Evolutionary conservation across 2,797 vertebrate genomes (phyloP), one percentile per base, ranked within the genome.

Genomic region (Protosalanx chinensis): DNA sequence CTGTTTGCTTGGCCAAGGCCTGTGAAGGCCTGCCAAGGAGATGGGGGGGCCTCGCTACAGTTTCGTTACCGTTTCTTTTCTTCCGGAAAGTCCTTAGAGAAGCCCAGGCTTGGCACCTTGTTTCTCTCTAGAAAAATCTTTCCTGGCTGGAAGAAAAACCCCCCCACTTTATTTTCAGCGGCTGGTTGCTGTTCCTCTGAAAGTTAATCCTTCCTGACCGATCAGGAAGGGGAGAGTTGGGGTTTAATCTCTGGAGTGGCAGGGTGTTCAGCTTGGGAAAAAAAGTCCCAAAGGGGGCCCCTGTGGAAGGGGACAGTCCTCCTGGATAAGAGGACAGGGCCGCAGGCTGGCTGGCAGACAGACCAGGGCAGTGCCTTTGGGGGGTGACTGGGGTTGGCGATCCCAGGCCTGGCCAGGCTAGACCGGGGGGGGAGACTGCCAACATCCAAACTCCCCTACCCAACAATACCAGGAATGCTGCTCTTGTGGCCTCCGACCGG

Each of bases 21-120:
- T 92, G 92, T 83, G 83, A 83, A 75, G 82, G 84, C 90, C 77
- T 92, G 92, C 70, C 80, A 75, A 72, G 23, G 75, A 79, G 79
- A 72, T 37, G 32, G 57, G 23, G 23, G 18, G 71, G 74, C 64
- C 72, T 81, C 18, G 84, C 83, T 84, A 88, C 80, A 83, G 80
- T 80, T 77, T 74, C 67, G 59, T 59, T 2, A 29, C 27, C 32
- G 6, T 33, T 46, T 46, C 41, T 46, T 35, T 46, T 35, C 33
- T 46, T 46, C 41, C 41, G 8, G 41, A 12, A 8, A 46, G 7
- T 13, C 41, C 41, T 12, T 46, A 12, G 41, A 46, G 41, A 46
- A 46, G 41, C 41, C 41, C 2, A 12, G 41, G 41, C 41, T 46
- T 46, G 13, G 41, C 41, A 46, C 41, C 41, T 12, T 2, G 2